Percentiles rank a stretch among this genome's conserved stretches.
phyloP scores from a whole-genome alignment of 2,113 vertebrate species.

The Aepyceros melampus region DNA sequence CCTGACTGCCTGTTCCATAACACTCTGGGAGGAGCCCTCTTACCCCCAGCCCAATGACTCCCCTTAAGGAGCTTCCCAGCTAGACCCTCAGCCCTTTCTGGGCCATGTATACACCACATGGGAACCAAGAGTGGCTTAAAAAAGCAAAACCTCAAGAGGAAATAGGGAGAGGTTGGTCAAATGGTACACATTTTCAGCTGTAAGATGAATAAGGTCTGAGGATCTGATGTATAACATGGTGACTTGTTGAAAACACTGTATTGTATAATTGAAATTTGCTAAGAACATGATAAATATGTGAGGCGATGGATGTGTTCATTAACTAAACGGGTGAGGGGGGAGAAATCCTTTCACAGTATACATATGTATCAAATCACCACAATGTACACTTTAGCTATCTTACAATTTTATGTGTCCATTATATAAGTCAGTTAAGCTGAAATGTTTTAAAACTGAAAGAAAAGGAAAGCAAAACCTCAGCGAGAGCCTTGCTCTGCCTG shows the following conservation, averaged over 20 bases:
- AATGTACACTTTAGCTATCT: neutral
- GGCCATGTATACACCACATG: neutral
- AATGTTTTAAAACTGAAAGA: neutral
- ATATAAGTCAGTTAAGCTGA: neutral
- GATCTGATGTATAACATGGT: neutral
- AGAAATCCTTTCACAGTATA: neutral
- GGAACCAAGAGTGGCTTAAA: neutral
- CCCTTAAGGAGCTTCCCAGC: neutral
- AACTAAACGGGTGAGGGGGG: neutral
- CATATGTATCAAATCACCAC: neutral
- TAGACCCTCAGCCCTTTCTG: neutral
- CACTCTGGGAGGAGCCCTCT: neutral
- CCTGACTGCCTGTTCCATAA: neutral
- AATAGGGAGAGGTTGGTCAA: neutral
- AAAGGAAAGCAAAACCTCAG: neutral
- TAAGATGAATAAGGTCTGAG: neutral
- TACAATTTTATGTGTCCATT: neutral
- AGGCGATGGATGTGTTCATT: neutral
- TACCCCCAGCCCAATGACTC: neutral
- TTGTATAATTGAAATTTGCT: neutral
- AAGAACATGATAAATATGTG: neutral
- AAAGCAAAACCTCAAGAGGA: conserved; percentile 2
- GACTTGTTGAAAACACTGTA: neutral
- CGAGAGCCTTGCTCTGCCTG: neutral
- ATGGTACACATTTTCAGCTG: neutral